Conservation (phyloP, 2,113 vertebrate genomes). For the Progne subis region DNA sequence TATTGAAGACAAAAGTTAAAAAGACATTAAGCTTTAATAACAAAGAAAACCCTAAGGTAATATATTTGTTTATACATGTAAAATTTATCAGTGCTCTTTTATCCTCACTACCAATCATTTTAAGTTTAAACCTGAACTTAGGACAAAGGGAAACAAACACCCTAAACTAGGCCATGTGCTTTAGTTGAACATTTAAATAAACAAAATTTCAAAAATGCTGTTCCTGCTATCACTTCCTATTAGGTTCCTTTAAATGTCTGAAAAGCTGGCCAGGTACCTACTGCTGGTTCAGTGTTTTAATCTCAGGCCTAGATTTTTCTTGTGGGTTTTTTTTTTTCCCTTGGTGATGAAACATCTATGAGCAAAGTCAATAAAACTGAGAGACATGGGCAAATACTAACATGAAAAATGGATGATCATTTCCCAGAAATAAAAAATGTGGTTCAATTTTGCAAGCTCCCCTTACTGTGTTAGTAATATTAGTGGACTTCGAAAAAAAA, state of each 20-base stretch:
- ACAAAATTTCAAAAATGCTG: fast-evolving
- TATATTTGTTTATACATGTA: neutral
- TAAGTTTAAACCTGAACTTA: neutral
- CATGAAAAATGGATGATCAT: neutral
- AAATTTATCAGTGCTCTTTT: neutral
- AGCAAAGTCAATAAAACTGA: neutral
- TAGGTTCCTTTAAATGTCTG: neutral
- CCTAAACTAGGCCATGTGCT: fast-evolving
- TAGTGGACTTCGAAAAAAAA: neutral
- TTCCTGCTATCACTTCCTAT: neutral
- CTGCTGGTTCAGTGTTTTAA: neutral
- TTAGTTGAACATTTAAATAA: neutral
- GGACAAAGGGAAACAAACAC: neutral
- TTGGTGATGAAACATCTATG: neutral
- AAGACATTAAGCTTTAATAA: neutral
- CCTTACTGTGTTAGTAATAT: neutral
- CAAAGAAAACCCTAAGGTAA: fast-evolving
- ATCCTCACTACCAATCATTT: neutral
- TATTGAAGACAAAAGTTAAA: neutral
- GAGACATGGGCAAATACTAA: neutral
- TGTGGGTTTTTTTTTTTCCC: neutral
- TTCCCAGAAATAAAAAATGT: neutral
- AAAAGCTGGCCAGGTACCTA: neutral
- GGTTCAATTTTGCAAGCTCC: neutral
- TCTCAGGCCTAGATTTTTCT: neutral